Percentiles rank a stretch among this genome's conserved stretches.
These are phyloP conservation scores for Strix aluco DNA, from an alignment of 2,113 vertebrate genomes.

Conservation along the genomic window DNA sequence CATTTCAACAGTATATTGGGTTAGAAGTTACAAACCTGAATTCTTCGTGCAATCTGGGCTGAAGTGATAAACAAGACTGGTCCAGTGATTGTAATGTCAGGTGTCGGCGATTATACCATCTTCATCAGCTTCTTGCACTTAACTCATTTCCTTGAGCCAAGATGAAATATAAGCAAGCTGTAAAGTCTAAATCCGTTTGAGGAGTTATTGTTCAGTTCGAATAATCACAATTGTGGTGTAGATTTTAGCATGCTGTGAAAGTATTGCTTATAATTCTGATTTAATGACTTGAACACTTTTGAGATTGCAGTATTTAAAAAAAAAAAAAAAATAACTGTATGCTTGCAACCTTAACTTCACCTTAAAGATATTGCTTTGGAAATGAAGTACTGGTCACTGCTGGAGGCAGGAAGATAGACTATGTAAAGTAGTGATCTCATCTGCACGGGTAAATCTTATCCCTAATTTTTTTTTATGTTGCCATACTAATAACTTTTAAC, in stretches of 20 bases:
- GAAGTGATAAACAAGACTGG: not conserved
- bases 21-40: not conserved
- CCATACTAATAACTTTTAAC: not conserved
- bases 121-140: not conserved
- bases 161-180: not conserved
- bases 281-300: not conserved
- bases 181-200: not conserved
- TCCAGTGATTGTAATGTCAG: not conserved
- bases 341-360: conserved; percentile 35
- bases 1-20: not conserved
- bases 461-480: not conserved
- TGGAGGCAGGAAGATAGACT: conserved; percentile 30
- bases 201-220: not conserved
- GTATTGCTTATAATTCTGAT: not conserved
- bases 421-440: conserved; percentile 48
- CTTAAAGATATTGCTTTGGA: not conserved
- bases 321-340: not conserved
- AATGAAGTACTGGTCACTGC: not conserved
- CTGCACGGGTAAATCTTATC: conserved; percentile 29
- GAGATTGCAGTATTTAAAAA: not conserved
- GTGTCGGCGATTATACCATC: not conserved
- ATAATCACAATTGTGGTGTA: not conserved
- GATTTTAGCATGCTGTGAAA: not conserved
- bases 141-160: not conserved
- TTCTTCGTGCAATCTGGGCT: not conserved